These are phyloP conservation scores for Phalera bucephala DNA, from an alignment of 2,888 invertebrate species.

Conservation along the genomic window DNA sequence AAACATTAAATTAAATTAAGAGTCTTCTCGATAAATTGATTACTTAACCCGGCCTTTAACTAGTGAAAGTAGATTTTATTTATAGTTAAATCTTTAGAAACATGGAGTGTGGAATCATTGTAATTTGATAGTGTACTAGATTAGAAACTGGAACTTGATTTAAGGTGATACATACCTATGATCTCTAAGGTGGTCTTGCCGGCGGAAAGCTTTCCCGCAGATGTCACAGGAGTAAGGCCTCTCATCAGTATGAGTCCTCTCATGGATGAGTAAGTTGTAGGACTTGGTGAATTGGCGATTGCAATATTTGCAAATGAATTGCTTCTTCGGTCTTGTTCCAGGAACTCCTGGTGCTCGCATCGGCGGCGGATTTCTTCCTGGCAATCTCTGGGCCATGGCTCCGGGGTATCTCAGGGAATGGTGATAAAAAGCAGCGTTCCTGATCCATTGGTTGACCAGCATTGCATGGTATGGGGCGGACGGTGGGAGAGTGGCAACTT, in stretches of 20 bases:
- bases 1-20: slow-evolving; percentile 62
- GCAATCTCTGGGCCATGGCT: slow-evolving; percentile 75
- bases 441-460: slow-evolving; percentile 89
- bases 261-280: slow-evolving; percentile 98
- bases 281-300: slow-evolving; percentile 98
- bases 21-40: slow-evolving; percentile 43
- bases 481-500: slow-evolving; percentile 71
- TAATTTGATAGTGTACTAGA: background rate
- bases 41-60: slow-evolving; percentile 19
- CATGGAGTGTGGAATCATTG: background rate
- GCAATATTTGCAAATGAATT: slow-evolving; percentile 99
- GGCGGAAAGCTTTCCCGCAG: slow-evolving; percentile 96
- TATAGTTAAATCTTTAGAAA: background rate
- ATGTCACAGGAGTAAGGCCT: slow-evolving; percentile 98
- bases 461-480: slow-evolving; percentile 82
- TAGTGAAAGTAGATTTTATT: slow-evolving; percentile 35
- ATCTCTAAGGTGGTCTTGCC: slow-evolving; percentile 96
- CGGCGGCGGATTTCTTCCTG: slow-evolving; percentile 79
- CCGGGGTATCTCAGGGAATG: slow-evolving; percentile 77
- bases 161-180: slow-evolving; percentile 86
- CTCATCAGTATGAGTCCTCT: slow-evolving; percentile 98
- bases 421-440: slow-evolving; percentile 87
- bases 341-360: slow-evolving; percentile 81
- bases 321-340: slow-evolving; percentile 87
- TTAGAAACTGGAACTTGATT: background rate